Conservation (phyloP, 1,140 invertebrate genomes). For the Carcinoscorpius rotundicauda region DNA sequence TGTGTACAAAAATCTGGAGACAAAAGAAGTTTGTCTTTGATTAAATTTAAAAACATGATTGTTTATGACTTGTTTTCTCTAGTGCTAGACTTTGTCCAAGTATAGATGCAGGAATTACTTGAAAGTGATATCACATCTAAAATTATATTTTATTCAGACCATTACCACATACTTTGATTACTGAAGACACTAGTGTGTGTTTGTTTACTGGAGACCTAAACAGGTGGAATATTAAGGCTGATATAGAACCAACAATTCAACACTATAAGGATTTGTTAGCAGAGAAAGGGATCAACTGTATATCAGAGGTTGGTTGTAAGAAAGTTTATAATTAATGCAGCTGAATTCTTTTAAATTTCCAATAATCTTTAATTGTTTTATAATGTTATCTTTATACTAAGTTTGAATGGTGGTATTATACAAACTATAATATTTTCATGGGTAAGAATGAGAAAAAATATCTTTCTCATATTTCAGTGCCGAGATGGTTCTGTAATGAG, state of each 20-base stretch:
- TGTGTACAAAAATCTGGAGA: too few species aligned
- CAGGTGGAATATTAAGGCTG: conserved; percentile 12
- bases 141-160: not conserved
- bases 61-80: too few species aligned
- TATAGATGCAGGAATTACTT: too few species aligned
- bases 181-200: conserved; percentile 9
- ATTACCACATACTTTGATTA: conserved; percentile 8
- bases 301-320: conserved; percentile 6
- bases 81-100: too few species aligned
- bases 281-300: not conserved
- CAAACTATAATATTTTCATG: too few species aligned
- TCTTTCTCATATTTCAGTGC: not conserved
- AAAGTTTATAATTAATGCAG: not conserved
- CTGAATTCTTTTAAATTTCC: not conserved
- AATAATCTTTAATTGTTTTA: not conserved
- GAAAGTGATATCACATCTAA: too few species aligned
- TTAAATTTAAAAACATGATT: too few species aligned
- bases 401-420: not conserved
- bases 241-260: conserved; percentile 10
- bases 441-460: not conserved
- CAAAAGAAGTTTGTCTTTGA: too few species aligned
- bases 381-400: not conserved
- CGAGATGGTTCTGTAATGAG: too few species aligned
- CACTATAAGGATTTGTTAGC: conserved; percentile 14
- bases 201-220: conserved; percentile 17